Evolutionary conservation across 2,888 invertebrate genomes (phyloP), one percentile per base, ranked within the genome.

Genomic region (Tridacna crocea): DNA sequence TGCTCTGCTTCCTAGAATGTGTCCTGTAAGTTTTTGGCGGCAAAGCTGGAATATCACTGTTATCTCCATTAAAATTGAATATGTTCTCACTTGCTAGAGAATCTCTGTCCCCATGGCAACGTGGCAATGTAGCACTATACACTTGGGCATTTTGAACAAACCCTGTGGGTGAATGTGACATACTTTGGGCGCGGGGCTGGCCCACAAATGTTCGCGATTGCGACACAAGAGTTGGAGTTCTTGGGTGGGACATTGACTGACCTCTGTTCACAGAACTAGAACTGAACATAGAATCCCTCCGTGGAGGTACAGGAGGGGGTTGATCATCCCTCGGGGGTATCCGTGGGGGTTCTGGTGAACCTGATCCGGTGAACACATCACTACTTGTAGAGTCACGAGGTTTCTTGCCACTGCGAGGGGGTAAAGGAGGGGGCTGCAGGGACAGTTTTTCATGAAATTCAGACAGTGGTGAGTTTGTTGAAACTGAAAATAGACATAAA

Each of bases 281-380:
- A 80, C 77, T 87, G 73, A 80, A 84, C 87, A 88, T 87, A 22
- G 90, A 91, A 75, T 94, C 93, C 70, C 95, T 93, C 88, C 96
- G 95, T 17, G 96, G 96, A 65, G 96, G 96, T 87, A 96, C 95
- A 74, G 96, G 96, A 60, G 94, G 93, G 26, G 96, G 96, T 89
- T 95, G 96, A 72, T 95, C 95, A 96, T 96, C 81, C 96, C 95
- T 12, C 96, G 96, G 74, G 96, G 97, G 91, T 96, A 95, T 80
- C 75, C 95, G 95, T n/a, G 97, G 78, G 96, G 96, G 76, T 96
- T 96, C 94, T 96, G 96, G 88, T 96, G 95, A 84, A 95, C 95
- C 68, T 72, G 84, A 72, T 60, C 83, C 74, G 22, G 48, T 76
- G 83, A 85, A 85, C 81, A 85, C 85, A 81, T 88, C 72, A 92